phyloP scores from a whole-genome alignment of 2,797 vertebrate genomes.

The Cottoperca gobio region DNA sequence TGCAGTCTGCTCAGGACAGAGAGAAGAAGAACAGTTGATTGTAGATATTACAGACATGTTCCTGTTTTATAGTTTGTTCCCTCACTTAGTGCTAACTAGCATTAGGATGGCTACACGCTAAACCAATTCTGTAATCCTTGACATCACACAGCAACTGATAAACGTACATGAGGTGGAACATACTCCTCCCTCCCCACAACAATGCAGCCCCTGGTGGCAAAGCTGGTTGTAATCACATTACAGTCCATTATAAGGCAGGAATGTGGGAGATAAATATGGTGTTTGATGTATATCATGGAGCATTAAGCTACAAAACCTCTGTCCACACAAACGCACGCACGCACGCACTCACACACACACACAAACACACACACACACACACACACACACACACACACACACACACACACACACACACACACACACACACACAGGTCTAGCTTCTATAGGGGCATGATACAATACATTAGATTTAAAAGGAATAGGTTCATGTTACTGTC shows the following conservation, averaged over 20 bases:
- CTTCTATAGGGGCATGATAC: constrained; percentile 18
- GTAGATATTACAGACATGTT: no score
- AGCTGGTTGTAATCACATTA: not conserved
- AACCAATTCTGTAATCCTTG: no score
- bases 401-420: constrained; percentile 14
- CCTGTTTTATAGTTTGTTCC: no score
- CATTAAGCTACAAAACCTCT: not conserved
- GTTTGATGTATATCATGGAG: not conserved
- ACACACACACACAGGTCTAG: not conserved
- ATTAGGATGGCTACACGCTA: no score
- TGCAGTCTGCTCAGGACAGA: no score
- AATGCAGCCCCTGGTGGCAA: no score
- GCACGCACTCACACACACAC: constrained; percentile 1
- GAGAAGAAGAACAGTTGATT: no score
- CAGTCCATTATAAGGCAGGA: not conserved
- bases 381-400: constrained; percentile 3
- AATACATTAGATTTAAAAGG: constrained; percentile 53
- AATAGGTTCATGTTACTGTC: constrained; percentile 53
- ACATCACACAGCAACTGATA: not conserved
- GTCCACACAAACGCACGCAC: not conserved
- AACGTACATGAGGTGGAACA: no score
- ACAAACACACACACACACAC: not conserved
- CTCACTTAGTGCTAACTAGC: no score
- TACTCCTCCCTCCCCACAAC: no score
- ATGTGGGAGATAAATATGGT: not conserved